Evolutionary conservation across 2,888 invertebrate species (phyloP).

Genomic region (Melieria omissa): DNA sequence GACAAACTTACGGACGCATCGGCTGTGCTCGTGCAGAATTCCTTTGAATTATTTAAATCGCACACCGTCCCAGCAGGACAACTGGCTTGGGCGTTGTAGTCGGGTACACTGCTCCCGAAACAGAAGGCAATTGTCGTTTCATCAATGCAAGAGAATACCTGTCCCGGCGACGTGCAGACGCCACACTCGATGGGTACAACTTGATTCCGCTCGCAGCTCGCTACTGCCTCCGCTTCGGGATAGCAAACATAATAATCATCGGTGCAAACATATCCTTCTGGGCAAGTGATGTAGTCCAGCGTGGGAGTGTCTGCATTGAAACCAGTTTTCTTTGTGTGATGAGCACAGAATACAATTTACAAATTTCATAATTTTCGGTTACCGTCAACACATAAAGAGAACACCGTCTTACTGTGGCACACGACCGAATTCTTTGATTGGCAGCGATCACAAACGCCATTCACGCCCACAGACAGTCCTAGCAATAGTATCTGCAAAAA

Average conservation of each 20-base stretch:
- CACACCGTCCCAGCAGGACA: constrained; percentile 48
- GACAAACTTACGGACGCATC: constrained; percentile 28
- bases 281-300: constrained; percentile 37
- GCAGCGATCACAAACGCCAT: constrained; percentile 40
- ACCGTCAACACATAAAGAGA: constrained; percentile 45
- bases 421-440: constrained; percentile 40
- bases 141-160: constrained; percentile 44
- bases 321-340: constrained; percentile 3
- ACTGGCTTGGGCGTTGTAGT: constrained; percentile 25
- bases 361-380: constrained; percentile 8
- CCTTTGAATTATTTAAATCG: constrained; percentile 43
- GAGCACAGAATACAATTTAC: neutral
- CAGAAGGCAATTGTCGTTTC: constrained; percentile 48
- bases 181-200: constrained; percentile 38
- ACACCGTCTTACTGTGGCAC: constrained; percentile 42
- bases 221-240: constrained; percentile 15
- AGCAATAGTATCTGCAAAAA: constrained; percentile 7
- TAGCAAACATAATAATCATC: constrained; percentile 38
- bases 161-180: constrained; percentile 39
- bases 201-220: constrained; percentile 35
- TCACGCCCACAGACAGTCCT: neutral
- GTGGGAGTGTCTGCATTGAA: constrained; percentile 43
- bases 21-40: constrained; percentile 44
- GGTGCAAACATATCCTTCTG: constrained; percentile 40
- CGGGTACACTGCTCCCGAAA: constrained; percentile 40